phyloP scores from a whole-genome alignment of 2,113 vertebrate species.

The Amphiprion percula region DNA sequence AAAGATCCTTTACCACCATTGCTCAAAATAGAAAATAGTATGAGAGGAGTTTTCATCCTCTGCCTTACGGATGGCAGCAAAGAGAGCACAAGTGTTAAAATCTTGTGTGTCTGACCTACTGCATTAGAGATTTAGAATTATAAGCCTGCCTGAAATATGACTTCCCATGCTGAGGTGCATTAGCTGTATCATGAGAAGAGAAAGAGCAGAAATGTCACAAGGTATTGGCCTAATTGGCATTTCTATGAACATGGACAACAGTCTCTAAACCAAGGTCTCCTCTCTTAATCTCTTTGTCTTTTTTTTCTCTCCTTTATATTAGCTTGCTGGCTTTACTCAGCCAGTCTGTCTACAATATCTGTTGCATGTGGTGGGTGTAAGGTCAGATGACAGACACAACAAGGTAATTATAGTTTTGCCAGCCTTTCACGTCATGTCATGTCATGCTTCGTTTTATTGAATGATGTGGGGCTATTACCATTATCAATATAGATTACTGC shows the following conservation, averaged over 20 bases:
- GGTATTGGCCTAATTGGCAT: constrained; percentile 63
- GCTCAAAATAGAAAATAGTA: not conserved
- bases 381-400: constrained; percentile 65
- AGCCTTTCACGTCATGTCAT: constrained; percentile 41
- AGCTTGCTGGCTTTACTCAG: constrained; percentile 6
- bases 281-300: constrained; percentile 12
- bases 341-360: constrained; percentile 3
- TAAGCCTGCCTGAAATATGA: constrained; percentile 41
- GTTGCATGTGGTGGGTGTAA: constrained; percentile 42
- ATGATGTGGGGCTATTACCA: constrained; percentile 24
- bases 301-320: constrained; percentile 25
- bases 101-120: constrained; percentile 22
- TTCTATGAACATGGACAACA: constrained; percentile 48
- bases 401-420: constrained; percentile 61
- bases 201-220: constrained; percentile 64
- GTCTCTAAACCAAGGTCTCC: not conserved
- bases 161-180: constrained; percentile 34
- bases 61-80: not conserved
- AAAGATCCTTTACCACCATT: not conserved
- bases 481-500: constrained; percentile 31
- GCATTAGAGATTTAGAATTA: constrained; percentile 16
- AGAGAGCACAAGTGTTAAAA: constrained; percentile 8
- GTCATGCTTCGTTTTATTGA: constrained; percentile 25
- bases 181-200: constrained; percentile 44
- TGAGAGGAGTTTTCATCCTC: not conserved